Conservation (phyloP, 2,888 invertebrate species). For the Nycteola revayana region DNA sequence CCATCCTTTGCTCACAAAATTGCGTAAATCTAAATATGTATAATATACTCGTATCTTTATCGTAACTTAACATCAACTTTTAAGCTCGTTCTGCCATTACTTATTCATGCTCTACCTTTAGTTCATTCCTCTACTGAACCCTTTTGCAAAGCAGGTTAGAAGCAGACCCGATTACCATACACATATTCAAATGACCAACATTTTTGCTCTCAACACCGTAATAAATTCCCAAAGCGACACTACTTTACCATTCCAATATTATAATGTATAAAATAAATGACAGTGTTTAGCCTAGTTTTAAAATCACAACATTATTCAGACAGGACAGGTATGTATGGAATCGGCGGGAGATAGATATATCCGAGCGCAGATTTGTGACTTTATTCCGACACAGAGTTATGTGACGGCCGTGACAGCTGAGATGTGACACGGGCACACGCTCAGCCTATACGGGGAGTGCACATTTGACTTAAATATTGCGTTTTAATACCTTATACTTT, state of each 20-base stretch:
- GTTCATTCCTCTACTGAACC: too few relatives aligned
- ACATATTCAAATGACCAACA: neutral
- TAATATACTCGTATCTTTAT: too few relatives aligned
- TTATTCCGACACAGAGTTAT: constrained; percentile 67
- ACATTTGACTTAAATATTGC: constrained; percentile 31
- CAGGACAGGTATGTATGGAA: constrained; percentile 38
- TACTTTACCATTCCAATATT: constrained; percentile 11
- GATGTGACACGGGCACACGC: constrained; percentile 62
- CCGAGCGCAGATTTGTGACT: constrained; percentile 63
- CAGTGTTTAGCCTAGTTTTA: constrained; percentile 34
- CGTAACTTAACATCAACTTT: too few relatives aligned
- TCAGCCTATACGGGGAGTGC: constrained; percentile 28
- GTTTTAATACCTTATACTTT: too few relatives aligned
- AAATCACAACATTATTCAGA: constrained; percentile 35
- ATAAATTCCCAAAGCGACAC: too few relatives aligned
- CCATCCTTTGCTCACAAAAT: too few relatives aligned
- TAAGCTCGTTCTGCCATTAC: too few relatives aligned
- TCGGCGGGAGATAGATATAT: constrained; percentile 46
- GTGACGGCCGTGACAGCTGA: constrained; percentile 49
- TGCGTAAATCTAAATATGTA: too few relatives aligned
- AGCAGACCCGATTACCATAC: neutral
- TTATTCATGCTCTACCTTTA: too few relatives aligned
- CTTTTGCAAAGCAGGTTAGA: too few relatives aligned
- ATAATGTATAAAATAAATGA: constrained; percentile 24
- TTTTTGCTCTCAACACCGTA: too few relatives aligned